Percentiles rank a stretch among this genome's conserved stretches.
Conservation (phyloP, 2,888 invertebrate species). For the Fissipunctia ypsillon region DNA sequence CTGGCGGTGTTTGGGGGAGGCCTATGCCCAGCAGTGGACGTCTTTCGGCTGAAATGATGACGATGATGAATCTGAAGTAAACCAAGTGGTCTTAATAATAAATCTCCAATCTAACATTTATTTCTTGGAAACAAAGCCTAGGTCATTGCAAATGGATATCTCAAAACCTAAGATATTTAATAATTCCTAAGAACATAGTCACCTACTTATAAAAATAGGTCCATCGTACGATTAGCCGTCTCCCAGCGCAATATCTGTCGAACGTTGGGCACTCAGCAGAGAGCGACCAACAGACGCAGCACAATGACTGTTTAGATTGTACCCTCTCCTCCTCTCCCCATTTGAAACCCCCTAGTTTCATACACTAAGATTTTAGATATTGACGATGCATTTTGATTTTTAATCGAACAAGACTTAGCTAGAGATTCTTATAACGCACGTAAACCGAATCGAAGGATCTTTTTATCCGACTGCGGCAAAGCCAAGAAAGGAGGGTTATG, state of each 20-base stretch:
- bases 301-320: constrained; percentile 69
- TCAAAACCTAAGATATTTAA: neutral
- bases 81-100: neutral
- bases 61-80: neutral
- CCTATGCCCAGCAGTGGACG: too few relatives aligned
- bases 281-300: constrained; percentile 57
- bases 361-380: constrained; percentile 52
- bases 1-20: too few relatives aligned
- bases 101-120: neutral
- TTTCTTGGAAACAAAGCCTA: neutral
- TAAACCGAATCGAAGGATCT: too few relatives aligned
- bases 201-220: constrained; percentile 27
- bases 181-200: neutral
- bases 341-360: constrained; percentile 33
- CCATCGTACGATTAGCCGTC: constrained; percentile 52
- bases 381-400: constrained; percentile 42
- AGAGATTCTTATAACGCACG: neutral
- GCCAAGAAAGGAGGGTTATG: too few relatives aligned
- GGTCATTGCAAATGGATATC: neutral
- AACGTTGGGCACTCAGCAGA: constrained; percentile 55
- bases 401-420: constrained; percentile 5
- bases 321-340: constrained; percentile 45
- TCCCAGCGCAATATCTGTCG: constrained; percentile 59
- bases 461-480: too few relatives aligned
- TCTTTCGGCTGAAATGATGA: too few relatives aligned